phyloP scores from a whole-genome alignment of 2,797 vertebrate species.

The Dallia pectoralis region DNA sequence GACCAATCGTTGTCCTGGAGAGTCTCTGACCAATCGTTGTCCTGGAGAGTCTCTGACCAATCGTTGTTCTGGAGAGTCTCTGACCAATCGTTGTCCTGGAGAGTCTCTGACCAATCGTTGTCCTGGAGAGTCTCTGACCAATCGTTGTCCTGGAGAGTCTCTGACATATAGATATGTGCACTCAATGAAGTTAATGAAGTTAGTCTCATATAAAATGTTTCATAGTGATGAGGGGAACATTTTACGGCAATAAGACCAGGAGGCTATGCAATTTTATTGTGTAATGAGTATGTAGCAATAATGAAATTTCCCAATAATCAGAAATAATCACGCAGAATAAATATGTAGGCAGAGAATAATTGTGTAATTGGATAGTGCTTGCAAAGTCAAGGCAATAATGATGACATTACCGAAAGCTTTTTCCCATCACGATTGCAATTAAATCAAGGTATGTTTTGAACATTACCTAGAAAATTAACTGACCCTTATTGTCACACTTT shows the following conservation, averaged over 20 bases:
- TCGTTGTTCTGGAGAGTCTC: too few relatives aligned
- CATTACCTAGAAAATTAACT: slow-evolving; percentile 42
- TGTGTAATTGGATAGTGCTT: slow-evolving; percentile 64
- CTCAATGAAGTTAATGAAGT: too few relatives aligned
- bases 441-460: slow-evolving; percentile 36
- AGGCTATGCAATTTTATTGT: slow-evolving; percentile 51
- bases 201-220: too few relatives aligned
- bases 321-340: slow-evolving; percentile 41
- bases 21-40: neutral
- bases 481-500: slow-evolving; percentile 43
- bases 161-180: too few relatives aligned
- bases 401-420: slow-evolving; percentile 45
- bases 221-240: too few relatives aligned
- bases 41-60: too few relatives aligned
- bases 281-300: slow-evolving; percentile 55
- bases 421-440: slow-evolving; percentile 31
- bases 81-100: too few relatives aligned
- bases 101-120: neutral
- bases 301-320: slow-evolving; percentile 55
- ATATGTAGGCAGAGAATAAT: slow-evolving; percentile 47
- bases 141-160: too few relatives aligned
- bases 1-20: too few relatives aligned
- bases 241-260: slow-evolving; percentile 41
- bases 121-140: too few relatives aligned
- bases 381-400: slow-evolving; percentile 56